phyloP scores from a whole-genome alignment of 2,113 vertebrate species.

The Geothlypis trichas region DNA sequence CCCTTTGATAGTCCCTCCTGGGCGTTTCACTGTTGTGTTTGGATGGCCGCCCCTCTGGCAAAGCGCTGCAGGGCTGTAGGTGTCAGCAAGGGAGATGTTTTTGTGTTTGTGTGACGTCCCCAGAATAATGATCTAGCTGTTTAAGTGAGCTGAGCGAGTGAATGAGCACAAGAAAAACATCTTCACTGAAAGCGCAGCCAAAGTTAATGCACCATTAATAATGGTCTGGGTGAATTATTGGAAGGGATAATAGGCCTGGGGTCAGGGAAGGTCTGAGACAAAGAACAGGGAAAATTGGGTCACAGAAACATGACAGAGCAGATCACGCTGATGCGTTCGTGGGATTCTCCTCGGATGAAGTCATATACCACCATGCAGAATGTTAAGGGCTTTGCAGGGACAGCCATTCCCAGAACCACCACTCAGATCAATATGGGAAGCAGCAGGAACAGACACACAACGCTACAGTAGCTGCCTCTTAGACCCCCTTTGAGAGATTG shows the following conservation, averaged over 20 bases:
- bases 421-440: neutral
- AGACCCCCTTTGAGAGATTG: neutral
- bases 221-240: slow-evolving; percentile 70
- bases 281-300: slow-evolving; percentile 71
- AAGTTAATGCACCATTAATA: slow-evolving; percentile 78
- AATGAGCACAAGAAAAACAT: slow-evolving; percentile 62
- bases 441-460: neutral
- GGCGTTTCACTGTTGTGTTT: neutral
- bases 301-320: slow-evolving; percentile 73
- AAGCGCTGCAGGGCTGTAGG: slow-evolving; percentile 10
- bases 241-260: slow-evolving; percentile 57
- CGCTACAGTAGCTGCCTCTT: neutral
- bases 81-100: slow-evolving; percentile 24
- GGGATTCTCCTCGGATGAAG: slow-evolving; percentile 71
- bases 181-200: slow-evolving; percentile 65
- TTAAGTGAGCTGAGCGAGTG: slow-evolving; percentile 46
- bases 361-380: slow-evolving; percentile 59
- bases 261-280: slow-evolving; percentile 67
- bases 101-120: slow-evolving; percentile 55
- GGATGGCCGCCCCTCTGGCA: neutral
- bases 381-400: slow-evolving; percentile 23
- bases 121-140: slow-evolving; percentile 61
- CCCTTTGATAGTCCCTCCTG: neutral
- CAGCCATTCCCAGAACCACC: slow-evolving; percentile 16
- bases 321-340: slow-evolving; percentile 32